A percentile compares a stretch with the other conserved stretches of the same genome.
Evolutionary conservation across 2,797 vertebrate species (phyloP).

Genomic region (Choloepus didactylus): DNA sequence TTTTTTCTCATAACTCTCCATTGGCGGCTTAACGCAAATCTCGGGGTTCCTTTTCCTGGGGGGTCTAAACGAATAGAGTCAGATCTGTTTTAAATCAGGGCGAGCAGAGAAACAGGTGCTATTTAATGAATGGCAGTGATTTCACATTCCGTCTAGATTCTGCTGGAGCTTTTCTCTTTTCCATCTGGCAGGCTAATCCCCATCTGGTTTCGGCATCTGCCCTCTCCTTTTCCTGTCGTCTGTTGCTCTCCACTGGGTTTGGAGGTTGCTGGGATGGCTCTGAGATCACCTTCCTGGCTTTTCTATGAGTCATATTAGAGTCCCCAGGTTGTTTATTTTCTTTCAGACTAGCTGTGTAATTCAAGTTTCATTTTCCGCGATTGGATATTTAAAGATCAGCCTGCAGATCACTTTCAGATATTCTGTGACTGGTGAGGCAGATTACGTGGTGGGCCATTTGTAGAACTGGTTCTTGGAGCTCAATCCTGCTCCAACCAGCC

Average conservation of each 20-base stretch:
- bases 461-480: neutral
- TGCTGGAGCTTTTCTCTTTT: neutral
- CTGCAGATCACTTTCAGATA: neutral
- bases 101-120: constrained; percentile 25
- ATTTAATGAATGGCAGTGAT: constrained; percentile 51
- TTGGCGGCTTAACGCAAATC: constrained; percentile 37
- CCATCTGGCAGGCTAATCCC: neutral
- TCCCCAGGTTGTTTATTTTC: neutral
- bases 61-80: constrained; percentile 55
- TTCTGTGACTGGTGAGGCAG: neutral
- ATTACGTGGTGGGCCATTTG: constrained; percentile 21
- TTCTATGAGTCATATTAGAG: neutral
- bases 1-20: constrained; percentile 12
- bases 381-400: constrained; percentile 20
- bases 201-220: neutral
- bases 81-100: constrained; percentile 28
- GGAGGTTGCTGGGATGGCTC: neutral
- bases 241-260: neutral
- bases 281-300: neutral
- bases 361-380: neutral
- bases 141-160: constrained; percentile 41
- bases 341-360: constrained; percentile 12
- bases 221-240: neutral
- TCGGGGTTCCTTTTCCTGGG: neutral
- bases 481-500: neutral